Evolutionary conservation across 1,140 invertebrate genomes (phyloP).

Genomic region (Pogonus chalceus): DNA sequence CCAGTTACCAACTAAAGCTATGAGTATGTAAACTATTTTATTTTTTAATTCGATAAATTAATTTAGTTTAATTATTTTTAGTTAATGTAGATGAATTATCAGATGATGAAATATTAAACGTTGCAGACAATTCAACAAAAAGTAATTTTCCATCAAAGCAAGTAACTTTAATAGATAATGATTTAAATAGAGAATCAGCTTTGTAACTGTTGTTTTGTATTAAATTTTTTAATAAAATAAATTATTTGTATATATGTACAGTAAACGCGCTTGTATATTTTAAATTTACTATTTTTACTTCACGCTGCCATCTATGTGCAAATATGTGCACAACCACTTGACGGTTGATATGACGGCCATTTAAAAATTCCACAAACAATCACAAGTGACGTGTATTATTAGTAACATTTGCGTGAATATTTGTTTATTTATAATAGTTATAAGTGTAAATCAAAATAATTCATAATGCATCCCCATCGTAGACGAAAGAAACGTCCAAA

Average conservation of each 20-base stretch:
- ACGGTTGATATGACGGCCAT: background rate
- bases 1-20: background rate
- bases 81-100: background rate
- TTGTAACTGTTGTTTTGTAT: background rate
- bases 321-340: background rate
- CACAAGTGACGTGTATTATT: background rate
- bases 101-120: background rate
- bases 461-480: slow-evolving; percentile 56
- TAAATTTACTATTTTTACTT: background rate
- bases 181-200: background rate
- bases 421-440: background rate
- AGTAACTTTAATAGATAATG: background rate
- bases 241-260: background rate
- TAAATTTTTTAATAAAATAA: background rate
- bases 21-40: background rate
- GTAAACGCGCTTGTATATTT: background rate
- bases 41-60: background rate
- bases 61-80: background rate
- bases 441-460: background rate
- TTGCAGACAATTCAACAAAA: background rate
- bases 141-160: background rate
- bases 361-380: slow-evolving; percentile 1
- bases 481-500: slow-evolving; percentile 69
- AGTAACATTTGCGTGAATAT: background rate
- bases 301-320: background rate